A percentile compares a stretch with the other conserved stretches of the same genome.
Evolutionary conservation across 2,888 invertebrate genomes (phyloP).

Genomic region (Andrena minutula): DNA sequence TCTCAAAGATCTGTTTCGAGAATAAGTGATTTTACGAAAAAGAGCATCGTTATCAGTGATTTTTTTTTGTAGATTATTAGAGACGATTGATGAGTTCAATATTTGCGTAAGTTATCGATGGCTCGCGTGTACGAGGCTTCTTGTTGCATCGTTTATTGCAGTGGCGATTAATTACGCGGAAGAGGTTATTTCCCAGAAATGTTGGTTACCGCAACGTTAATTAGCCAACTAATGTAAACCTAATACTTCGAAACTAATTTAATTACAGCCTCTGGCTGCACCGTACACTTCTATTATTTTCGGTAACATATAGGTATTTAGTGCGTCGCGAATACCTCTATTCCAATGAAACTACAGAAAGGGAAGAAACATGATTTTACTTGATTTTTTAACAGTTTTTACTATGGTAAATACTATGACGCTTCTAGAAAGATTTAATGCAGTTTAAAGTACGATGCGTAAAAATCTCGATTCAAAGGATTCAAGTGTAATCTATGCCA

Average conservation of each 20-base stretch:
- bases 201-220: slow-evolving; percentile 70
- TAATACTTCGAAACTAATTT: slow-evolving; percentile 74
- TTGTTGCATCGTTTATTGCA: slow-evolving; percentile 34
- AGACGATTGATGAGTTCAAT: slow-evolving; percentile 18
- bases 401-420: no score
- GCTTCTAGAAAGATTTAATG: no score
- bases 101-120: slow-evolving; percentile 6
- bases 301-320: no score
- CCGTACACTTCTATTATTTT: slow-evolving; percentile 33
- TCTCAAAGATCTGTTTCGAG: no score
- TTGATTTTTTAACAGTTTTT: no score
- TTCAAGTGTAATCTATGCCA: no score
- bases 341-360: no score
- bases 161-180: slow-evolving; percentile 55
- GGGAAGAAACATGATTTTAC: no score
- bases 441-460: no score
- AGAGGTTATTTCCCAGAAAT: slow-evolving; percentile 58
- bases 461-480: no score
- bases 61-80: slow-evolving; percentile 21
- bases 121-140: not conserved
- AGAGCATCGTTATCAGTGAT: slow-evolving; percentile 12
- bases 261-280: slow-evolving; percentile 66
- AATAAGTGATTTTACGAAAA: not conserved
- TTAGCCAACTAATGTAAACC: slow-evolving; percentile 71
- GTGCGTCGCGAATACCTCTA: no score